phyloP scores from a whole-genome alignment of 2,888 invertebrate genomes.

The Athetis lepigone region DNA sequence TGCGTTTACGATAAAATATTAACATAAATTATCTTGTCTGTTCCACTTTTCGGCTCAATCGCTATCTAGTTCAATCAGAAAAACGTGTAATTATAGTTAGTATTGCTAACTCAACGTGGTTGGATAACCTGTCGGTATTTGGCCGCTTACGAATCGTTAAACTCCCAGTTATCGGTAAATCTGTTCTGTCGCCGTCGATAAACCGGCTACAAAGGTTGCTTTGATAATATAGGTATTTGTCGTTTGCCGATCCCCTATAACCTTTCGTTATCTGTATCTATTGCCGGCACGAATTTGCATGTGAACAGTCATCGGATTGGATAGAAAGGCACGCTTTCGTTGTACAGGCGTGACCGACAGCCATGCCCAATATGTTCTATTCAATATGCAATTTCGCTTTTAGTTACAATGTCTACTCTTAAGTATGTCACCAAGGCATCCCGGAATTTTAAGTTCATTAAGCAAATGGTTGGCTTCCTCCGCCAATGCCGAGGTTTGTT shows the following conservation, averaged over 20 bases:
- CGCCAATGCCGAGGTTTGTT: conserved; percentile 7
- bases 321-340: conserved; percentile 63
- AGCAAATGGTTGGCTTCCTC: conserved; percentile 45
- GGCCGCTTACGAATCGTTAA: conserved; percentile 39
- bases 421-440: conserved; percentile 34
- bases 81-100: conserved; percentile 31
- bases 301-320: conserved; percentile 63
- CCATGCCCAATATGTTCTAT: conserved; percentile 63
- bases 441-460: conserved; percentile 37
- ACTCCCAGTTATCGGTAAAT: conserved; percentile 49
- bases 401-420: conserved; percentile 32
- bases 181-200: conserved; percentile 51
- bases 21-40: neutral
- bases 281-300: conserved; percentile 66
- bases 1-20: neutral
- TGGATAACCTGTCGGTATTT: conserved; percentile 34
- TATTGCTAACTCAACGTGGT: conserved; percentile 24
- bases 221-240: conserved; percentile 57
- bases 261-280: conserved; percentile 66
- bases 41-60: conserved; percentile 22
- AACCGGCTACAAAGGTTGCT: conserved; percentile 51
- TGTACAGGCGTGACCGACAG: conserved; percentile 61
- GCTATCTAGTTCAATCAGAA: conserved; percentile 23
- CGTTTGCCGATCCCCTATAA: conserved; percentile 59
- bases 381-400: conserved; percentile 56